Conservation (phyloP, 1,140 invertebrate species). For the Eubasilissa regina region DNA sequence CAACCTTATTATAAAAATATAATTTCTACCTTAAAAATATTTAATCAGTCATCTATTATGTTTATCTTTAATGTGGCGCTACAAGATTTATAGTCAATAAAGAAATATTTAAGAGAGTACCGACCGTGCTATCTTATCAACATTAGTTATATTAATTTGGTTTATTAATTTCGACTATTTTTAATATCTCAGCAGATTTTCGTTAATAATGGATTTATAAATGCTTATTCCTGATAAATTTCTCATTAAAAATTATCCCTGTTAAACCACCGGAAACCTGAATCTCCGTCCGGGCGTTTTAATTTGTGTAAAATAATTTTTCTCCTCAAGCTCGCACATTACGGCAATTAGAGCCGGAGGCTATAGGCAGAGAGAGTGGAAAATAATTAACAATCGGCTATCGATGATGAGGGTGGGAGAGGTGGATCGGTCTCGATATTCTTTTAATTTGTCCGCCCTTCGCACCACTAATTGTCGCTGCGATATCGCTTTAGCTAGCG, state of each 20-base stretch:
- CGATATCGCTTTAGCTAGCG: conserved; percentile 13
- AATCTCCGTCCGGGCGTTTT: conserved; percentile 23
- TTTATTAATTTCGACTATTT: no score
- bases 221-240: conserved; percentile 9
- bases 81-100: no score
- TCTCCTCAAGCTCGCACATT: not conserved
- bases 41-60: no score
- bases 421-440: conserved; percentile 47
- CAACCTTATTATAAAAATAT: no score
- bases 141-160: no score
- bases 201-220: not conserved
- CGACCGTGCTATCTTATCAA: no score
- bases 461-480: conserved; percentile 58
- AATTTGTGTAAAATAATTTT: conserved; percentile 35
- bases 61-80: no score
- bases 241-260: conserved; percentile 37
- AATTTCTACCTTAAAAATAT: no score
- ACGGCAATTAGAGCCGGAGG: conserved; percentile 32
- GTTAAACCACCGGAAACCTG: conserved; percentile 22
- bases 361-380: conserved; percentile 14
- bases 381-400: conserved; percentile 57
- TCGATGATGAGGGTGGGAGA: conserved; percentile 30
- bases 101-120: no score
- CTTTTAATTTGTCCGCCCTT: conserved; percentile 58
- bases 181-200: no score